Evolutionary conservation across 1,140 invertebrate species (phyloP), one percentile per base, ranked within the genome.

Genomic region (Cotesia vestalis): DNA sequence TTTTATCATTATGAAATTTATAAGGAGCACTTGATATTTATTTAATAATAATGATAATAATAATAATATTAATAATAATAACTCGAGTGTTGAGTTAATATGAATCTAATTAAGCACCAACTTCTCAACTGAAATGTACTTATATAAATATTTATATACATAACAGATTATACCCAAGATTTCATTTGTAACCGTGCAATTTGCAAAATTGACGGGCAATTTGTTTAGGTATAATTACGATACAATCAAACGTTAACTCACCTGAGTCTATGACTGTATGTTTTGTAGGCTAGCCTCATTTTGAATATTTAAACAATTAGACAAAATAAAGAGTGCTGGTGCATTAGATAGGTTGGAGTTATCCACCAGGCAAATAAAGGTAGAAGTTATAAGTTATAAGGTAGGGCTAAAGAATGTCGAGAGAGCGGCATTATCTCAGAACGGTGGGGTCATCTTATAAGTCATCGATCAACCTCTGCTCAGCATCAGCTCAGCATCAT

Each of bases 401-500:
- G 14, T 75, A 74, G 72, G 66, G 72, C 78, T 51, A 75, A 80
- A 78, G 79, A 79, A 80, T 76, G 77, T 57, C 78, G 76, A 75
- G 76, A 78, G 73, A 77, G 75, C 73, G 69, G 77, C n/a, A 66
- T 27, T 27, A 70, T 77, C 73, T 12, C 35, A 40, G 8, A 57
- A 71, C 74, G 64, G 67, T 75, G 77, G 79, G 83, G 81, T 84
- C 83, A 84, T 83, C 82, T 76, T 64, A 71, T 63, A 73, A 82
- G 80, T 81, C 79, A 84, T 84, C 81, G 80, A 84, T 84, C 83
- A 83, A 83, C 76, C 78, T 77, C 75, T 63, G 76, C 78, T 77
- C 75, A 66, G 76, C 66, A 52, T 40, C 61, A 53, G 73, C 71
- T 77, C 78, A 46, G 6, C 6, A 6, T 9, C 40, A 46, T 11